These are phyloP conservation scores for Drusus annulatus DNA, from an alignment of 1,140 invertebrate genomes.

Conservation along the genomic window DNA sequence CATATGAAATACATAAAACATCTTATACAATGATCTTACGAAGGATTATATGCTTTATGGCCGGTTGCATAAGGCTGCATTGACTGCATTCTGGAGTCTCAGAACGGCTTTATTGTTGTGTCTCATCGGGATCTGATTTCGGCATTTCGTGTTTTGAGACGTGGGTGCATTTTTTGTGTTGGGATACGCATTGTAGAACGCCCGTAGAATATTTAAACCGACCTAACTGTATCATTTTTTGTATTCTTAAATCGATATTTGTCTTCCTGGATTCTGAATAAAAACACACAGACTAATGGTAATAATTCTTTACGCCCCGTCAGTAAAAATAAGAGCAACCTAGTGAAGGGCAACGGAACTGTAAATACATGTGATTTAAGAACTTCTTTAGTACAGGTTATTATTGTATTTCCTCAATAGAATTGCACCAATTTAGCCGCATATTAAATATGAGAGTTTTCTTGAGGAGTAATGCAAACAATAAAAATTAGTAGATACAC, in stretches of 20 bases:
- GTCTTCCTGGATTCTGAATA: neutral
- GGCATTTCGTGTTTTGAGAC: conserved; percentile 5
- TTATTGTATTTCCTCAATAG: too few species aligned
- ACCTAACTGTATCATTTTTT: conserved; percentile 6
- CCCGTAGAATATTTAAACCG: neutral
- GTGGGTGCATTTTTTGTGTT: conserved; percentile 12
- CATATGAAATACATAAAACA: neutral
- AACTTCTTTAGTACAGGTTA: too few species aligned
- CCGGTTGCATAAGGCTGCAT: neutral
- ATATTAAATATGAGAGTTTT: too few species aligned
- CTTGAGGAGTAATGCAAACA: too few species aligned
- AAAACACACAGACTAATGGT: neutral
- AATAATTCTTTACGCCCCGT: too few species aligned
- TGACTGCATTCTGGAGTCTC: too few species aligned
- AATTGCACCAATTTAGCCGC: too few species aligned
- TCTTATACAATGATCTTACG: neutral
- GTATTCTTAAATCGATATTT: neutral
- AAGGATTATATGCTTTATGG: neutral
- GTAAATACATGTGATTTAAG: too few species aligned
- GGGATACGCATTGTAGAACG: neutral
- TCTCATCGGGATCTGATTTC: neutral
- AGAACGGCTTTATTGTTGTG: neutral
- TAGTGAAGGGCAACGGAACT: too few species aligned
- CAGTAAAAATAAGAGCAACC: too few species aligned
- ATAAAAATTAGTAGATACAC: too few species aligned